Conservation (phyloP, 2,888 invertebrate species). For the Tenthredo livida region DNA sequence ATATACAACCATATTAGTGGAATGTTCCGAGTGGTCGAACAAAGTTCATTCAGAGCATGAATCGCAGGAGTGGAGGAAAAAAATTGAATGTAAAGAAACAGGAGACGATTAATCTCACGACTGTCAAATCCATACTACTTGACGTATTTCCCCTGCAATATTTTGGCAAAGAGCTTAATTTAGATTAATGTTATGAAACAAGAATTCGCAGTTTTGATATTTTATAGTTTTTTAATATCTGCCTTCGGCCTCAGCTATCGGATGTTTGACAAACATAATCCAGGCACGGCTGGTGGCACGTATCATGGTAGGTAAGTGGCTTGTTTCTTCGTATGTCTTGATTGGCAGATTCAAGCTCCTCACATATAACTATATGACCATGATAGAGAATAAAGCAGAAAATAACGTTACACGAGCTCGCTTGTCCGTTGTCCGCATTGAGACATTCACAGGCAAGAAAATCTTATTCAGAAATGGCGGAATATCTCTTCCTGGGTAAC, state of each 20-base stretch:
- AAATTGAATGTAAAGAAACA: constrained; percentile 1
- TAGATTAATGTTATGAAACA: constrained; percentile 61
- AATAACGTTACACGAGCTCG: not conserved
- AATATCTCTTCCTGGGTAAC: too few relatives aligned
- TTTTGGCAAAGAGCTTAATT: constrained; percentile 43
- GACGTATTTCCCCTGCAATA: constrained; percentile 21
- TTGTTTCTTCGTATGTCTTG: not conserved
- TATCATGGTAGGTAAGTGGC: constrained; percentile 71
- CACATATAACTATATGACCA: not conserved
- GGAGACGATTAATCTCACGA: constrained; percentile 22
- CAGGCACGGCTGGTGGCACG: constrained; percentile 58
- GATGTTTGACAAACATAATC: constrained; percentile 61
- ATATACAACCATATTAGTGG: not conserved
- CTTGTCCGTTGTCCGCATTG: not conserved
- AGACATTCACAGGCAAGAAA: not conserved
- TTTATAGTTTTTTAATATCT: constrained; percentile 57
- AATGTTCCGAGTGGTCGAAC: not conserved
- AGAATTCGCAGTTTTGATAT: constrained; percentile 60
- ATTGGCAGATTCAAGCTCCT: not conserved
- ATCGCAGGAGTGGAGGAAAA: not conserved
- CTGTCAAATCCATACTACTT: constrained; percentile 13
- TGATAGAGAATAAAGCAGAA: not conserved
- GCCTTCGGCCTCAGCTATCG: constrained; percentile 43
- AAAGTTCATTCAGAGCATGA: not conserved
- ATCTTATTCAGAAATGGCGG: too few relatives aligned